Evolutionary conservation across 2,888 invertebrate genomes (phyloP).

Genomic region (Aporophyla nigra): DNA sequence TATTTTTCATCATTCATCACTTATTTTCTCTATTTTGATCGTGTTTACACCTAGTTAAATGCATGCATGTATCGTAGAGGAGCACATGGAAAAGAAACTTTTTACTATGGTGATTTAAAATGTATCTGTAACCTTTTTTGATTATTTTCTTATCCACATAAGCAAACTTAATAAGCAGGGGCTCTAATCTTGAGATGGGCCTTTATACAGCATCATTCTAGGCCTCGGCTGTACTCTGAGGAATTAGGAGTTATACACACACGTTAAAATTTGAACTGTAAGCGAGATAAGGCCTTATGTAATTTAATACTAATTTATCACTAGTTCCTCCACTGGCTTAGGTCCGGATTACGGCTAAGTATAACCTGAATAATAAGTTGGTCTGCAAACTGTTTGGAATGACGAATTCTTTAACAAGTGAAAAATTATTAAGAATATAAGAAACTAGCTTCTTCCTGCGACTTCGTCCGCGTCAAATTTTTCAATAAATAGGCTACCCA

Average conservation of each 20-base stretch:
- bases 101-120: no score
- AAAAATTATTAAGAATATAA: no score
- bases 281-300: conserved; percentile 7
- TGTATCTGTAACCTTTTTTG: no score
- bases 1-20: no score
- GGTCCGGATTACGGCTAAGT: background rate
- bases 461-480: no score
- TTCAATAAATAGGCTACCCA: no score
- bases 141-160: conserved; percentile 38
- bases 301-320: conserved; percentile 43
- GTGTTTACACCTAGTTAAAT: no score
- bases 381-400: background rate
- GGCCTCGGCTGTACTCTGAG: conserved; percentile 6
- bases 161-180: conserved; percentile 25
- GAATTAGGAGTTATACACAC: conserved; percentile 9
- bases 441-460: no score
- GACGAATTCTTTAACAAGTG: no score
- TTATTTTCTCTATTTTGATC: no score
- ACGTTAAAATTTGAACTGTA: background rate
- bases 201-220: conserved; percentile 27
- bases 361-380: background rate
- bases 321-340: background rate
- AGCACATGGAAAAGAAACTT: no score
- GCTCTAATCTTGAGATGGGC: conserved; percentile 45
- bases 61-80: no score